Evolutionary conservation across 2,113 vertebrate species (phyloP).

Genomic region (Thymallus thymallus): DNA sequence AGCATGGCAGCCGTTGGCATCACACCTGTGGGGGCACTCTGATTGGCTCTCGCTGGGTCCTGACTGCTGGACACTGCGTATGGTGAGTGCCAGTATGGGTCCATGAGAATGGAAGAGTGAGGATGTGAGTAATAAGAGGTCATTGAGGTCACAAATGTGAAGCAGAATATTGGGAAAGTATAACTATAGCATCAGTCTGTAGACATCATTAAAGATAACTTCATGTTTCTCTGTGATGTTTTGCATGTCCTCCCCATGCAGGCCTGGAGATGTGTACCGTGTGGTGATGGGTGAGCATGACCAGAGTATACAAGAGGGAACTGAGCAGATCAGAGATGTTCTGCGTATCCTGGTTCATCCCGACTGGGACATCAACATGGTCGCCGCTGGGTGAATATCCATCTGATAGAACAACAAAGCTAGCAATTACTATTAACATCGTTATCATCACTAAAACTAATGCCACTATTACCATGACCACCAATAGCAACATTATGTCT

Average conservation of each 20-base stretch:
- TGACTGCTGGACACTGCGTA: conserved; percentile 74
- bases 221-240: neutral
- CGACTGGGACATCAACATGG: conserved; percentile 62
- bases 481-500: too few relatives aligned
- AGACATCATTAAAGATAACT: neutral
- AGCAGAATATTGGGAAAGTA: neutral
- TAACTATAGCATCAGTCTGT: too few relatives aligned
- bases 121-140: neutral
- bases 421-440: neutral
- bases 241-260: conserved; percentile 47
- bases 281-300: conserved; percentile 66
- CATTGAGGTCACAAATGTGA: neutral
- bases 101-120: neutral
- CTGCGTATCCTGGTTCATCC: conserved; percentile 68
- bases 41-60: conserved; percentile 67
- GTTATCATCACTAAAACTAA: neutral
- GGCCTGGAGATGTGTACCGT: conserved; percentile 63
- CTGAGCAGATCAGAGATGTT: conserved; percentile 64
- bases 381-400: conserved; percentile 58
- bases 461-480: neutral
- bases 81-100: conserved; percentile 28
- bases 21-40: conserved; percentile 74
- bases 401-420: neutral
- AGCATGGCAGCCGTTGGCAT: conserved; percentile 61
- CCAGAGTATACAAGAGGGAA: conserved; percentile 58